Evolutionary conservation across 2,888 invertebrate genomes (phyloP).

Genomic region (Pheosia tremula): DNA sequence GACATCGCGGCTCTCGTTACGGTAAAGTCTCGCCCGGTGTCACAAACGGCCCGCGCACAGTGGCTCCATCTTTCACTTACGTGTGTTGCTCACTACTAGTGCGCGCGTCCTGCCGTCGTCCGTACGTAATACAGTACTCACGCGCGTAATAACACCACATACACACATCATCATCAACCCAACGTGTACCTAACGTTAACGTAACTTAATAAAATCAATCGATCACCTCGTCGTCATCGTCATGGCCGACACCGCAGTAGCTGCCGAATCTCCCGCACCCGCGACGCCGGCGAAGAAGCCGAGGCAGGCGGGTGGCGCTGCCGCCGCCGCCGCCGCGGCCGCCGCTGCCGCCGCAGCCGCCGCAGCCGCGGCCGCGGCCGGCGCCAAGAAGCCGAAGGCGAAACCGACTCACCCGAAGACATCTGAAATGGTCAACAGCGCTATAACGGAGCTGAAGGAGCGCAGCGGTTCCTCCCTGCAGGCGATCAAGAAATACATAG

Average conservation of each 20-base stretch:
- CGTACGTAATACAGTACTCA: too few relatives aligned
- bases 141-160: too few relatives aligned
- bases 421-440: constrained; percentile 82
- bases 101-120: neutral
- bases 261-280: constrained; percentile 50
- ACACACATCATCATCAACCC: neutral
- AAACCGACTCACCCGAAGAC: constrained; percentile 57
- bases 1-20: constrained; percentile 14
- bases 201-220: neutral
- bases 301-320: constrained; percentile 34
- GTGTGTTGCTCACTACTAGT: too few relatives aligned
- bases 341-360: constrained; percentile 34
- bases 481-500: constrained; percentile 86
- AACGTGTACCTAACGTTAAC: neutral
- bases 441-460: constrained; percentile 80
- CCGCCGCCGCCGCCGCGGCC: constrained; percentile 32
- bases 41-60: neutral
- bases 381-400: constrained; percentile 52
- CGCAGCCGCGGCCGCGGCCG: constrained; percentile 20
- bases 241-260: constrained; percentile 53
- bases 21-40: constrained; percentile 10
- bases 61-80: neutral
- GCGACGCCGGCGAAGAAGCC: constrained; percentile 53
- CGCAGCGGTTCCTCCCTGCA: constrained; percentile 84
- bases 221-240: constrained; percentile 1